These are phyloP conservation scores for Pandion haliaetus DNA, from an alignment of 2,113 vertebrate species.

Conservation along the genomic window DNA sequence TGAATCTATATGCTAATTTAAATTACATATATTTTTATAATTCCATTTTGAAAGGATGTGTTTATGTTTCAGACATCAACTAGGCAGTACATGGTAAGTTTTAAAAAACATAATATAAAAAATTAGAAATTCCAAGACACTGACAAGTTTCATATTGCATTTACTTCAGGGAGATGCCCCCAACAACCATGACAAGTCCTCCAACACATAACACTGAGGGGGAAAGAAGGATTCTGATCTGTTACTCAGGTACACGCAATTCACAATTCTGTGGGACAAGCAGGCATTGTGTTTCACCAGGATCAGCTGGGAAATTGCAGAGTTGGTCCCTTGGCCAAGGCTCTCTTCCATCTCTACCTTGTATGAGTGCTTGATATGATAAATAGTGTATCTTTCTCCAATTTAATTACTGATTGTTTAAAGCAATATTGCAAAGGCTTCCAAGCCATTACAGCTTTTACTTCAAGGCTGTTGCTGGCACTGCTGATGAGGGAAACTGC, in stretches of 20 bases:
- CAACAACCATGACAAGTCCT: background rate
- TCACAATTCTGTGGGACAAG: background rate
- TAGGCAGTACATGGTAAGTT: background rate
- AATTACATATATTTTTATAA: background rate
- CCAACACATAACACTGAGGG: background rate
- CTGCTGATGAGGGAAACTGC: background rate
- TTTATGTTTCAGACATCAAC: background rate
- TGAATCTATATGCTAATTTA: conserved; percentile 40
- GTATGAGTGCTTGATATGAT: background rate
- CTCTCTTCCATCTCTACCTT: background rate
- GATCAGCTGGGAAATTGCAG: background rate
- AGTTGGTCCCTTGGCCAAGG: background rate
- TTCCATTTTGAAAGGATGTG: background rate
- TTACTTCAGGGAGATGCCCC: background rate
- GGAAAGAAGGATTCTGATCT: background rate
- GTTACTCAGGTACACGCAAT: background rate
- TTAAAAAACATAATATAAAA: background rate
- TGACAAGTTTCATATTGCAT: background rate
- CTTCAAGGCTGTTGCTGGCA: background rate
- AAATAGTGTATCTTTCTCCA: background rate
- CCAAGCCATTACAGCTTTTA: background rate
- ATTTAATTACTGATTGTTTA: background rate
- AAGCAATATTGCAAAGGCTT: background rate
- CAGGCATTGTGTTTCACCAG: background rate
- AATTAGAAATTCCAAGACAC: background rate